These are phyloP conservation scores for Epirrita christyi DNA, from an alignment of 2,888 invertebrate species.

Conservation along the genomic window DNA sequence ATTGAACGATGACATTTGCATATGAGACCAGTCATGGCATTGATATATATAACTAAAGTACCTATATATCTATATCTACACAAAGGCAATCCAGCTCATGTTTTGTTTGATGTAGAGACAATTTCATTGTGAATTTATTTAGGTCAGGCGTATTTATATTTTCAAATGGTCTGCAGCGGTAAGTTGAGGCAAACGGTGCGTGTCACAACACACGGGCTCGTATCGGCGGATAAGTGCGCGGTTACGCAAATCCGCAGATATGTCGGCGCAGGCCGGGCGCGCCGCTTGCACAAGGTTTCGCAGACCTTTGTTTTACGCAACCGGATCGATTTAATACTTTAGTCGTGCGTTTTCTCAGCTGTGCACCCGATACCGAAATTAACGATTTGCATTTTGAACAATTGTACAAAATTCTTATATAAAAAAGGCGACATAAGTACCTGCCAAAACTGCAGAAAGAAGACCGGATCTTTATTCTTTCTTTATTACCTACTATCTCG, in stretches of 20 bases:
- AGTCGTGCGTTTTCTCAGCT: slow-evolving; percentile 81
- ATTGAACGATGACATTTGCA: slow-evolving; percentile 45
- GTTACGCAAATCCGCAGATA: slow-evolving; percentile 85
- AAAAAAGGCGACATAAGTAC: slow-evolving; percentile 37
- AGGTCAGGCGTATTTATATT: slow-evolving; percentile 33
- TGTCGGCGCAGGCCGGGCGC: slow-evolving; percentile 76
- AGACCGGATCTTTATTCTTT: slow-evolving; percentile 47
- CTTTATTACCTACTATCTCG: slow-evolving; percentile 57
- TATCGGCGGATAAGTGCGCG: slow-evolving; percentile 81
- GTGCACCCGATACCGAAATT: slow-evolving; percentile 64
- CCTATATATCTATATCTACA: not conserved
- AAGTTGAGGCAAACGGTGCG: slow-evolving; percentile 69
- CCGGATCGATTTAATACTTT: slow-evolving; percentile 81
- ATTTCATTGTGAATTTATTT: slow-evolving; percentile 12
- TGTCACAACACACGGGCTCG: slow-evolving; percentile 78
- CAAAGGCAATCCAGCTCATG: not conserved
- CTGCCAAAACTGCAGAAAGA: slow-evolving; percentile 41
- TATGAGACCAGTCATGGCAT: not conserved
- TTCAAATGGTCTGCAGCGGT: slow-evolving; percentile 50
- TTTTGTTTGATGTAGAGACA: not conserved
- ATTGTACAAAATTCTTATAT: slow-evolving; percentile 48
- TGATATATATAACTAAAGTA: too few relatives aligned
- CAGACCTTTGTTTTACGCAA: slow-evolving; percentile 85
- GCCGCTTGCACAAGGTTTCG: slow-evolving; percentile 84
- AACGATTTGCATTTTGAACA: slow-evolving; percentile 51